Base-by-base conservation (phyloP, 2,888 invertebrate genomes). In the Patella pellucida region DNA sequence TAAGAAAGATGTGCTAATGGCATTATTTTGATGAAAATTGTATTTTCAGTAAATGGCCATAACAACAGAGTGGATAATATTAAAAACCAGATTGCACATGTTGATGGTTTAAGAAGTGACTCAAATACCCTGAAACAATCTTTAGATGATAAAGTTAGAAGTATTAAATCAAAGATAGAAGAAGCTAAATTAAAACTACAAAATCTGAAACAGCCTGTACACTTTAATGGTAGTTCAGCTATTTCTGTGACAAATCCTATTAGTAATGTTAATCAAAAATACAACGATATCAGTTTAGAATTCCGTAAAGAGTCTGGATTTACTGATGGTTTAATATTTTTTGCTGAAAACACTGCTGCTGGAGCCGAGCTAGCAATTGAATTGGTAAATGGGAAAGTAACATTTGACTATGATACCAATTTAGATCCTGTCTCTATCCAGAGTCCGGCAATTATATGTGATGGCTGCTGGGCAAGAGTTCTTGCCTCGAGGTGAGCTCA, bases 381-480 rank as follows among this genome's bases (percentile, higher is more conserved):
- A 69, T 52, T 86, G 19, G 67, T 70, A 1, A 77, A 78, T 50
- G 79, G 68, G 12, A 56, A 72, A n/a, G 76, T 86, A 3, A 78
- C 81, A 73, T 85, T 84, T 73, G 78, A 82, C 70, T 81, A 80
- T 72, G 75, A 78, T 72, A 81, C 79, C 76, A 74, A 80, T 5
- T 27, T 51, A 1, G 78, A 76, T 23, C 62, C 15, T 16, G 70
- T 76, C 3, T n/a, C 68, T 19, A 73, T 81, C 19, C 52, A 68
- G 27, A 81, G 70, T 71, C 77, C 72, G 15, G 74, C 74, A 2
- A 52, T 52, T 1, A 71, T 76, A 12, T 78, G 77, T 70, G 76
- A 71, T 51, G 77, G 77, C 41, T 84, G 82, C 71, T 86, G 87
- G 87, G 82, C 79, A 70, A 72, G 74, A 16, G 80, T 86, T 11